These are phyloP conservation scores for Sebastes trivittatus DNA, from an alignment of 2,797 vertebrate genomes.

Conservation along the genomic window DNA sequence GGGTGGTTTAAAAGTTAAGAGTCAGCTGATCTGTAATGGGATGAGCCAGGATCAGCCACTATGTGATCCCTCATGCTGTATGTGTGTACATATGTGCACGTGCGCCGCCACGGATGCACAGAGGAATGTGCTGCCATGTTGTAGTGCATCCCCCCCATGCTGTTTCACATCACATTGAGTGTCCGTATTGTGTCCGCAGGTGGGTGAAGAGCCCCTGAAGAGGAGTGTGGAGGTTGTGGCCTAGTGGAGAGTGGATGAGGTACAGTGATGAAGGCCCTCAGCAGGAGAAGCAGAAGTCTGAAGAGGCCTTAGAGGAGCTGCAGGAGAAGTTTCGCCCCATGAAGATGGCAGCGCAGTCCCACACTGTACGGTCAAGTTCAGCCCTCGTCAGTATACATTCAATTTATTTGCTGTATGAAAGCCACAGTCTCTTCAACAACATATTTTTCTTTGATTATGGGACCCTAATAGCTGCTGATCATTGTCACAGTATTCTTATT, in stretches of 20 bases:
- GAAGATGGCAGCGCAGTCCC: slow-evolving; percentile 77
- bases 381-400: neutral
- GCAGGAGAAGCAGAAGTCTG: slow-evolving; percentile 59
- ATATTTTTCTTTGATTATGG: neutral
- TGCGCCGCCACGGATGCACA: neutral
- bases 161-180: slow-evolving; percentile 15
- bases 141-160: neutral
- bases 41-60: slow-evolving; percentile 55
- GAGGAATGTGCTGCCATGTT: neutral
- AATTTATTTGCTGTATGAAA: neutral
- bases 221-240: slow-evolving; percentile 79
- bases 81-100: neutral
- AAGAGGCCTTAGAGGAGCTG: slow-evolving; percentile 79
- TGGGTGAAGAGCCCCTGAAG: slow-evolving; percentile 84
- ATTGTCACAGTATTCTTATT: neutral
- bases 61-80: slow-evolving; percentile 31
- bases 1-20: slow-evolving; percentile 13
- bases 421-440: neutral
- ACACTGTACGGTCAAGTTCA: slow-evolving; percentile 64
- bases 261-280: slow-evolving; percentile 80
- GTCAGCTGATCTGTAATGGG: slow-evolving; percentile 54
- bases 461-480: neutral
- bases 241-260: slow-evolving; percentile 84
- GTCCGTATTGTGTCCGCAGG: slow-evolving; percentile 67
- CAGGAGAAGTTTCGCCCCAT: slow-evolving; percentile 77